These are phyloP conservation scores for Diphyllodes magnificus DNA, from an alignment of 2,113 vertebrate species.

Conservation along the genomic window DNA sequence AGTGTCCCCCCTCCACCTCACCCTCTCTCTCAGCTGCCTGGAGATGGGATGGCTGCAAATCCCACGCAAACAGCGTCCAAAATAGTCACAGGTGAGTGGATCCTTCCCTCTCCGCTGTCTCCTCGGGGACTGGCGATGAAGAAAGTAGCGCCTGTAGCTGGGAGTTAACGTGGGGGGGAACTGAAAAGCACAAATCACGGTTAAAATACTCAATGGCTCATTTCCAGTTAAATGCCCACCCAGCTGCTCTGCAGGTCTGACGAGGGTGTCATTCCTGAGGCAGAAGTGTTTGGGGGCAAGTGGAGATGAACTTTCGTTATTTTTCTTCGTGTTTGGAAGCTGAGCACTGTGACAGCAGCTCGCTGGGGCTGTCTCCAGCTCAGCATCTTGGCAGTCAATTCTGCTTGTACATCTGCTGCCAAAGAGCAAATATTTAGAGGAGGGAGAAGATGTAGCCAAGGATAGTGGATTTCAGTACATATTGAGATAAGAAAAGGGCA, in stretches of 20 bases:
- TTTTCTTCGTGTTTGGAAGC: not conserved
- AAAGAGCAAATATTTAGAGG: not conserved
- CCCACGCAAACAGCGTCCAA: constrained; percentile 71
- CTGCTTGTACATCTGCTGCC: not conserved
- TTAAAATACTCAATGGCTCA: not conserved
- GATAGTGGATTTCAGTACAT: not conserved
- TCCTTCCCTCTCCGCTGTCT: fast-evolving
- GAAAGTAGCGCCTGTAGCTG: not conserved
- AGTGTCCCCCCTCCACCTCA: constrained; percentile 89
- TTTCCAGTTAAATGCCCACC: not conserved
- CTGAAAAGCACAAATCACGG: not conserved
- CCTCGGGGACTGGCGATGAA: not conserved
- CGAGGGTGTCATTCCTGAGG: not conserved
- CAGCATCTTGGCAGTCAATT: not conserved
- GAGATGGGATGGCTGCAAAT: constrained; percentile 44
- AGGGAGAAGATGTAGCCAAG: not conserved
- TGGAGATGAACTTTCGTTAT: not conserved
- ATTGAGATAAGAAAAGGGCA: not conserved
- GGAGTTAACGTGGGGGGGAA: fast-evolving
- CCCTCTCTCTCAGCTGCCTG: constrained; percentile 66
- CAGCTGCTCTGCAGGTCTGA: not conserved
- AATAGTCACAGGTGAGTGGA: constrained; percentile 85
- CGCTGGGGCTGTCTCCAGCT: not conserved
- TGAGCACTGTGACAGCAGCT: not conserved
- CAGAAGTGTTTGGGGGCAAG: not conserved